Conservation (phyloP, 2,113 vertebrate species). For the Lampris megalopsis region DNA sequence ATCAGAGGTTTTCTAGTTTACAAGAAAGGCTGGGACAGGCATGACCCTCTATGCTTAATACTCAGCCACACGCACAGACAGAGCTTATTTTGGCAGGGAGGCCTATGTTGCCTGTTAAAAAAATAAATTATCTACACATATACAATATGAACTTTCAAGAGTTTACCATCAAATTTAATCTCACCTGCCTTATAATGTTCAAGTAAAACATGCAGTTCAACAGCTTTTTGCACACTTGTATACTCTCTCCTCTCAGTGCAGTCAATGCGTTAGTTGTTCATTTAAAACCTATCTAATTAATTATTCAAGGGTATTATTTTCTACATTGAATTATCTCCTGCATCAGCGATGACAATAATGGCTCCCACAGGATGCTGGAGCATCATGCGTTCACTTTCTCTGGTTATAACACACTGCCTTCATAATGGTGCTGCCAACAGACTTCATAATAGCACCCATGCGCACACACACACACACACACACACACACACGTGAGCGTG, state of each 20-base stretch:
- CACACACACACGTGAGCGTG: too few species aligned
- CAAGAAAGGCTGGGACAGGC: too few species aligned
- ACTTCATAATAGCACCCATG: conserved; percentile 1
- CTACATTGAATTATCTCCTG: conserved; percentile 83
- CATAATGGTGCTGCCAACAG: conserved; percentile 43
- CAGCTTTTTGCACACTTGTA: conserved; percentile 55
- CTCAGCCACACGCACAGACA: background rate
- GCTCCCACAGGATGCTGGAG: conserved; percentile 74
- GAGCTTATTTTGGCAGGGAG: background rate
- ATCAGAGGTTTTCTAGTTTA: too few species aligned
- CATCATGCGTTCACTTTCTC: conserved; percentile 62
- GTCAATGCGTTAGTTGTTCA: conserved; percentile 67
- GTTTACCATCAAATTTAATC: conserved; percentile 56
- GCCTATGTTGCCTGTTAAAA: background rate
- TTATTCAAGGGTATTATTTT: conserved; percentile 85
- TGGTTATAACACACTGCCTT: conserved; percentile 63
- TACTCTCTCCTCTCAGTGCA: conserved; percentile 49
- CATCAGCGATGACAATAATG: conserved; percentile 83
- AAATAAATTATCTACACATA: conserved; percentile 19
- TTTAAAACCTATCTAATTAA: conserved; percentile 82
- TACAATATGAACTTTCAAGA: conserved; percentile 40
- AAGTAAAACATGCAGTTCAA: conserved; percentile 46
- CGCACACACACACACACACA: conserved; percentile 16
- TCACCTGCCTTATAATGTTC: conserved; percentile 49
- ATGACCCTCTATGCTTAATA: too few species aligned